Percentiles rank a stretch among this genome's conserved stretches.
These are phyloP conservation scores for Athrips mouffetella DNA, from an alignment of 2,888 invertebrate species.

Conservation along the genomic window DNA sequence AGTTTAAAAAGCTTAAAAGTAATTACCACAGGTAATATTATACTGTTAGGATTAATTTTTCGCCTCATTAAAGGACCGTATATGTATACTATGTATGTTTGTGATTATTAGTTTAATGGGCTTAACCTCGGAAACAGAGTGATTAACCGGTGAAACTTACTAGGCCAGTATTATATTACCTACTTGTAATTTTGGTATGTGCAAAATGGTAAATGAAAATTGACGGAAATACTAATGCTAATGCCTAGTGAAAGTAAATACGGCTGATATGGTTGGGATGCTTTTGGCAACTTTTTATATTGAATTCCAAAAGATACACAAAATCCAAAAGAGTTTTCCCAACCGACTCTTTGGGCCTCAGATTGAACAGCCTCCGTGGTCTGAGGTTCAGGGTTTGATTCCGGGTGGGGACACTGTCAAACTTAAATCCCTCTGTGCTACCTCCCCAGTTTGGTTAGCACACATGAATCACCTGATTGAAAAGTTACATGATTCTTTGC, in stretches of 20 bases:
- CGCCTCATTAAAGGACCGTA: neutral
- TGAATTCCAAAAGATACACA: too few relatives aligned
- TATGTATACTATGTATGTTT: neutral
- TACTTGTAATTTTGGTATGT: neutral
- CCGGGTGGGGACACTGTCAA: too few relatives aligned
- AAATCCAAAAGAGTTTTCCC: too few relatives aligned
- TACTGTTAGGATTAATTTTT: neutral
- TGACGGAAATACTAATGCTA: neutral
- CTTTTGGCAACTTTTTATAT: neutral
- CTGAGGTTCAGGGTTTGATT: too few relatives aligned
- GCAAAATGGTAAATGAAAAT: neutral
- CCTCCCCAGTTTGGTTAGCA: too few relatives aligned
- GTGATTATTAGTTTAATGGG: neutral
- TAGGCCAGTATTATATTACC: neutral
- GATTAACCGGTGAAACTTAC: slow-evolving; percentile 1
- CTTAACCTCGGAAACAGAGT: neutral
- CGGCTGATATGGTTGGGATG: neutral
- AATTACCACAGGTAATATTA: neutral
- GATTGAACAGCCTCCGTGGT: too few relatives aligned
- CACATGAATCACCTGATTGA: too few relatives aligned
- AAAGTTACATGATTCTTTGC: too few relatives aligned
- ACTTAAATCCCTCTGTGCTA: too few relatives aligned
- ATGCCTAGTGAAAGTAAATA: neutral
- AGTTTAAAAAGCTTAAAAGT: neutral
- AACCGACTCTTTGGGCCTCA: too few relatives aligned